phyloP scores from a whole-genome alignment of 2,113 vertebrate genomes.

The Proteles cristata region DNA sequence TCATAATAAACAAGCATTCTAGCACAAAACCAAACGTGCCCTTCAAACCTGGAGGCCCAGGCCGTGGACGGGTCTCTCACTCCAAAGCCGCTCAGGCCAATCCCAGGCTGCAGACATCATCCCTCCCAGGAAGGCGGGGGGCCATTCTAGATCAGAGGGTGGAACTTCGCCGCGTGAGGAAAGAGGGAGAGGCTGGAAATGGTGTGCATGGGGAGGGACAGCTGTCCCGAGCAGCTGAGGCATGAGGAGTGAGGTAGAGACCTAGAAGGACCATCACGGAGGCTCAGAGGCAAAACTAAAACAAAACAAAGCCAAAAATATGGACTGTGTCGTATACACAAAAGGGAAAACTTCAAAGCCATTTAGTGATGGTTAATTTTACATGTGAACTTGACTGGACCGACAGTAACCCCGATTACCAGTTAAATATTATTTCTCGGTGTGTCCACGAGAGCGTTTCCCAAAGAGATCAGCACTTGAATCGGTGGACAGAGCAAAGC shows the following conservation, averaged over 20 bases:
- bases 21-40: too few relatives aligned
- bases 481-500: not conserved
- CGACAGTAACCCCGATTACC: not conserved
- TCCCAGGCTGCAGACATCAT: not conserved
- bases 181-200: not conserved
- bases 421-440: not conserved
- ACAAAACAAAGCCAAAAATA: not conserved
- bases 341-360: not conserved
- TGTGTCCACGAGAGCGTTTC: not conserved
- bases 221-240: fast-evolving
- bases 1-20: not conserved
- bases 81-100: not conserved
- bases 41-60: not conserved
- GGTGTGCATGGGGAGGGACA: fast-evolving
- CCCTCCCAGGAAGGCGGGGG: not conserved
- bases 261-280: not conserved
- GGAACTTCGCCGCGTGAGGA: fast-evolving
- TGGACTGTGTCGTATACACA: too few relatives aligned
- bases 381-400: not conserved
- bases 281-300: not conserved
- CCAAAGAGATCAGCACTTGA: not conserved
- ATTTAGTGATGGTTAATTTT: not conserved
- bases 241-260: fast-evolving
- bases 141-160: not conserved
- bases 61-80: too few relatives aligned